Conservation (phyloP, 2,113 vertebrate species). For the Trichechus manatus region DNA sequence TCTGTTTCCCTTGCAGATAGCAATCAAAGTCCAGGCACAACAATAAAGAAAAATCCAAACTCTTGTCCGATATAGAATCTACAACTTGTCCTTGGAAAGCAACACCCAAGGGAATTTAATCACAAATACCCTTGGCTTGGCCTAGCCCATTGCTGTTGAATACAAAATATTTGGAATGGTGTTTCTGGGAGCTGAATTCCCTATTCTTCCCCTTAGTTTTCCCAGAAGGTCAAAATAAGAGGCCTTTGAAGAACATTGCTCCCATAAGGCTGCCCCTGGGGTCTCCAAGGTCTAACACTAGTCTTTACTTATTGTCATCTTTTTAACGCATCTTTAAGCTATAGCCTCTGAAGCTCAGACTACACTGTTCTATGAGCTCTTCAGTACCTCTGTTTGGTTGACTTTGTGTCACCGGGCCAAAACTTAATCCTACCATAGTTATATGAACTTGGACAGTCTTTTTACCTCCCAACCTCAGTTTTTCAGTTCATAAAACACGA, state of each 20-base stretch:
- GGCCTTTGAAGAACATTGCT: slow-evolving; percentile 46
- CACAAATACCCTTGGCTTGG: slow-evolving; percentile 67
- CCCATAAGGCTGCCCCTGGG: not conserved
- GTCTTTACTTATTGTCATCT: not conserved
- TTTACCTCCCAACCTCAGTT: not conserved
- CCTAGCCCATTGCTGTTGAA: slow-evolving; percentile 24
- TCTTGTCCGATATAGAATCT: slow-evolving; percentile 72
- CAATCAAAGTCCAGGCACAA: slow-evolving; percentile 72
- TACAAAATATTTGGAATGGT: slow-evolving; percentile 39
- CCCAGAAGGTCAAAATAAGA: slow-evolving; percentile 76
- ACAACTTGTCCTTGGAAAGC: slow-evolving; percentile 81
- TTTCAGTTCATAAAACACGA: not conserved
- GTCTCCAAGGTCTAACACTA: not conserved
- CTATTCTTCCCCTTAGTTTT: slow-evolving; percentile 56
- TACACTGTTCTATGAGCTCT: not conserved
- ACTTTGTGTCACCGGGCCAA: not conserved
- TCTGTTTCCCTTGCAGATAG: slow-evolving; percentile 85
- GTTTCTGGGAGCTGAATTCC: slow-evolving; percentile 64
- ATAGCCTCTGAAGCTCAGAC: not conserved
- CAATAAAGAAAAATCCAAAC: slow-evolving; percentile 67
- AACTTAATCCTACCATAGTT: not conserved
- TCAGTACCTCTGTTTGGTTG: not conserved
- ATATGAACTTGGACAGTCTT: not conserved
- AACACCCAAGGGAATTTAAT: slow-evolving; percentile 76
- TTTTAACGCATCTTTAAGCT: not conserved